These are phyloP conservation scores for Anoplolepis gracilipes DNA, from an alignment of 1,140 invertebrate genomes.

Conservation along the genomic window DNA sequence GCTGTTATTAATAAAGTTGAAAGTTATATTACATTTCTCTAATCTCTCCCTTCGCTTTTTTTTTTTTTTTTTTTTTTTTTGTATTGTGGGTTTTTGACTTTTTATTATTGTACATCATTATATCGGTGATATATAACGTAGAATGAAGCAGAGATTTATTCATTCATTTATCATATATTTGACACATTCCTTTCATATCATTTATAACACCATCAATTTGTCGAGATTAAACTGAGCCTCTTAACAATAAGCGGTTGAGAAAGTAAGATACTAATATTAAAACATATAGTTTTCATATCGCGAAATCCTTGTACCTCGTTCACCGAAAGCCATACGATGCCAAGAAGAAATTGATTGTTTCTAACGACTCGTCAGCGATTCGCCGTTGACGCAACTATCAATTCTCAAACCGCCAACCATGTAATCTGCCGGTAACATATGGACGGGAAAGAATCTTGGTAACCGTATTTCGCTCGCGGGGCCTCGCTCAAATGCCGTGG, in stretches of 20 bases:
- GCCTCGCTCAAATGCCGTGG: background rate
- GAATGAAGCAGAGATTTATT: background rate
- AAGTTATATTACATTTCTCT: background rate
- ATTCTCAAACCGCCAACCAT: constrained; percentile 43
- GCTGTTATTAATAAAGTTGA: background rate
- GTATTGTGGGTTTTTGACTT: background rate
- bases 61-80: background rate
- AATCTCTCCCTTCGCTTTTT: background rate
- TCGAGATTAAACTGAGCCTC: background rate
- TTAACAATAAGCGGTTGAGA: background rate
- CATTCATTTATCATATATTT: background rate
- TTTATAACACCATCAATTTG: background rate
- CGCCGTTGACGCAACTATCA: constrained; percentile 41
- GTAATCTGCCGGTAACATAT: constrained; percentile 49
- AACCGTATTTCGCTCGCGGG: constrained; percentile 44
- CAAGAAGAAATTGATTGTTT: constrained; percentile 32
- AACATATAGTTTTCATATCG: background rate
- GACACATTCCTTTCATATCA: background rate
- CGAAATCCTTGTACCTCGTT: constrained; percentile 2
- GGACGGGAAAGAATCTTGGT: constrained; percentile 49
- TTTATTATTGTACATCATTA: background rate
- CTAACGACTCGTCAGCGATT: constrained; percentile 41
- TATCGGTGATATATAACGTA: background rate
- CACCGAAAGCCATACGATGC: constrained; percentile 21
- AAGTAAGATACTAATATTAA: background rate